A percentile compares a stretch with the other conserved stretches of the same genome.
These are phyloP conservation scores for Hyaena hyaena DNA, from an alignment of 2,113 vertebrate species.

Conservation along the genomic window DNA sequence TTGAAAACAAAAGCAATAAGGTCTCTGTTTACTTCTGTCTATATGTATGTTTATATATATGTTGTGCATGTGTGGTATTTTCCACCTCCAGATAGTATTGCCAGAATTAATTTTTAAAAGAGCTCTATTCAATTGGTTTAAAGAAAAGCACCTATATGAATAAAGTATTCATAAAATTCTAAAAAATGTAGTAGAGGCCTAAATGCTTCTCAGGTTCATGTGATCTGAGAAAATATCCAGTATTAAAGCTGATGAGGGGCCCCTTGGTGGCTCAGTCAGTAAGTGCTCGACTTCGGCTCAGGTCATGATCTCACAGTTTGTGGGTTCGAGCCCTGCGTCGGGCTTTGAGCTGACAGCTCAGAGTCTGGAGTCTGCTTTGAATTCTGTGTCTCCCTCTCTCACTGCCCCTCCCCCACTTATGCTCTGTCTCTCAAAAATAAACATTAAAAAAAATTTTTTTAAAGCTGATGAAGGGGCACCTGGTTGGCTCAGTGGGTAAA, in stretches of 20 bases:
- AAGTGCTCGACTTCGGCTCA: no score
- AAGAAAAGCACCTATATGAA: neutral
- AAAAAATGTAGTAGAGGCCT: neutral
- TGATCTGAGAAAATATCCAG: neutral
- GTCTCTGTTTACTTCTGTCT: neutral
- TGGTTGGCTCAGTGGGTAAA: no score
- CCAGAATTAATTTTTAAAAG: neutral
- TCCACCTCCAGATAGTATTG: neutral
- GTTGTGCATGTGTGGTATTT: neutral
- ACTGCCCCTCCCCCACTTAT: no score
- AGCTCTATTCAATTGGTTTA: neutral
- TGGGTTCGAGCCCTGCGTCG: no score
- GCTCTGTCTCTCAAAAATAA: no score
- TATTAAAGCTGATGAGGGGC: neutral
- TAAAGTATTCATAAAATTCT: neutral
- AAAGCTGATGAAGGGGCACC: neutral
- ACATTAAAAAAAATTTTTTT: no score
- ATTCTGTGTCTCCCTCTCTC: no score
- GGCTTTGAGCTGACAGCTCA: no score
- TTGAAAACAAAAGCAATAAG: neutral
- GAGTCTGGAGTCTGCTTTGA: no score
- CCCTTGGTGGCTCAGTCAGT: no score
- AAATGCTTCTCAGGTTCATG: neutral
- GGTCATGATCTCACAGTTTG: no score
- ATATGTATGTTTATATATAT: neutral